Conservation (phyloP, 2,113 vertebrate genomes). For the Morone chrysops region DNA sequence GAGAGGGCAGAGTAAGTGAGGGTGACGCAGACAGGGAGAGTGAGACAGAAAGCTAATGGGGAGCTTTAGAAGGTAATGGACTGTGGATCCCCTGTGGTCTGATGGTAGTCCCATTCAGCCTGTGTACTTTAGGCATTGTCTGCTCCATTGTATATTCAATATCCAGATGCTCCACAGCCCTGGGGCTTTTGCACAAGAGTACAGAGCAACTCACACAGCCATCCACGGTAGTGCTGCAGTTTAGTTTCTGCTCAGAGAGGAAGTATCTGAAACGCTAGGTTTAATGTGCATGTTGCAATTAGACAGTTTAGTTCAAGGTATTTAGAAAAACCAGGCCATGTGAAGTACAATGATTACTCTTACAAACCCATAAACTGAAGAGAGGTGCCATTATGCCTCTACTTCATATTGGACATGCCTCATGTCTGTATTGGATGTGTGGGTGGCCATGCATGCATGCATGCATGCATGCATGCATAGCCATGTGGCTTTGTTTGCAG, state of each 20-base stretch:
- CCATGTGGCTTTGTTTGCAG: constrained; percentile 61
- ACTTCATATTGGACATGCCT: constrained; percentile 3
- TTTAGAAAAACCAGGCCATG: neutral
- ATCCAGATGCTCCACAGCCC: constrained; percentile 64
- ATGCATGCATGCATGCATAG: neutral
- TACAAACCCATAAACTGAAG: neutral
- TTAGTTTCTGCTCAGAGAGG: neutral
- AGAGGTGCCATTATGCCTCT: neutral
- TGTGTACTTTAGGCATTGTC: constrained; percentile 67
- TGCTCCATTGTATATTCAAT: constrained; percentile 60
- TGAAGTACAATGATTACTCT: neutral
- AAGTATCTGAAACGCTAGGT: neutral
- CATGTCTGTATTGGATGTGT: constrained; percentile 54
- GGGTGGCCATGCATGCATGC: constrained; percentile 22
- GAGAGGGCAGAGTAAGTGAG: constrained; percentile 11
- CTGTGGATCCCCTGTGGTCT: constrained; percentile 72
- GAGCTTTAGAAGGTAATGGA: constrained; percentile 77
- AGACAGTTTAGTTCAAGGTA: neutral
- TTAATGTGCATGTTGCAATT: neutral
- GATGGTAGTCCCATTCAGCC: constrained; percentile 61
- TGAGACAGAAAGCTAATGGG: constrained; percentile 67
- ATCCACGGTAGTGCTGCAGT: neutral
- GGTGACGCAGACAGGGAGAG: constrained; percentile 30
- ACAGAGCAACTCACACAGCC: constrained; percentile 28
- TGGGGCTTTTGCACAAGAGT: constrained; percentile 36